phyloP scores from a whole-genome alignment of 2,113 vertebrate genomes.

The Festucalex cinctus region DNA sequence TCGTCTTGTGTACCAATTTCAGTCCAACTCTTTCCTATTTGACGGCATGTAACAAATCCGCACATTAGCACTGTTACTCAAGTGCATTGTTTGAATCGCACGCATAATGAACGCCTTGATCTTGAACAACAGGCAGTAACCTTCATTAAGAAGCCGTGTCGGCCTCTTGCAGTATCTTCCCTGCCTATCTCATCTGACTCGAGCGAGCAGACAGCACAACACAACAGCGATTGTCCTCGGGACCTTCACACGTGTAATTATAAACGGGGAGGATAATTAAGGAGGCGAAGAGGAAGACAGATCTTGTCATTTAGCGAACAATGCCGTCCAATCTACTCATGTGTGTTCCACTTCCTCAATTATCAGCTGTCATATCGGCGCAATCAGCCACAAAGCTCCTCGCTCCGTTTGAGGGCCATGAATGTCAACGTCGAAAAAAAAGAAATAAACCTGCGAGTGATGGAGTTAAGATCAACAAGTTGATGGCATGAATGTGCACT shows the following conservation, averaged over 20 bases:
- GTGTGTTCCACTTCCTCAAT: conserved; percentile 55
- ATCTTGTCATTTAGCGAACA: conserved; percentile 68
- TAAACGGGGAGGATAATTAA: conserved; percentile 67
- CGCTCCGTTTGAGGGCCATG: conserved; percentile 28
- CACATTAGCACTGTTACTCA: conserved; percentile 15
- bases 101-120: conserved; percentile 26
- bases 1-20: neutral
- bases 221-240: conserved; percentile 58
- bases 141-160: conserved; percentile 40
- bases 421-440: conserved; percentile 46
- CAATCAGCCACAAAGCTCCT: conserved; percentile 55
- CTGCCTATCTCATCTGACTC: conserved; percentile 49
- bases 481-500: conserved; percentile 37
- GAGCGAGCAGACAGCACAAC: conserved; percentile 41
- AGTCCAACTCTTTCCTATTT: neutral
- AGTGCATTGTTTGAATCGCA: conserved; percentile 26
- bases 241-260: conserved; percentile 70
- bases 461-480: conserved; percentile 42
- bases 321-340: conserved; percentile 61
- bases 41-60: neutral
- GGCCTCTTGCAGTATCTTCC: conserved; percentile 16
- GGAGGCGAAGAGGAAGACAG: conserved; percentile 58
- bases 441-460: conserved; percentile 42
- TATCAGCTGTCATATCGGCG: conserved; percentile 58
- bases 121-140: conserved; percentile 32